These are phyloP conservation scores for Aphidoletes aphidimyza DNA, from an alignment of 2,888 invertebrate species.

Conservation along the genomic window DNA sequence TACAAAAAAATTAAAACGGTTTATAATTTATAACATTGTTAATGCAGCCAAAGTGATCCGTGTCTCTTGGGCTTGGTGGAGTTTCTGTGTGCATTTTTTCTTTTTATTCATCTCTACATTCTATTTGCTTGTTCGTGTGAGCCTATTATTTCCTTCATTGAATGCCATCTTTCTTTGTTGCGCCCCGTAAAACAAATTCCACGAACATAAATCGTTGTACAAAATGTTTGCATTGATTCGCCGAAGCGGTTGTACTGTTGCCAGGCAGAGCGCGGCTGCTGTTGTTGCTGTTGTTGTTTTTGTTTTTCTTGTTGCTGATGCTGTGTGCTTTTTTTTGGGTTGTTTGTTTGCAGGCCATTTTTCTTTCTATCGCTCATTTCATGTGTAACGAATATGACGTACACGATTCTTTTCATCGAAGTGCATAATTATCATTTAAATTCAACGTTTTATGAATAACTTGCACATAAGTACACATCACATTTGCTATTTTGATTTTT, in stretches of 20 bases:
- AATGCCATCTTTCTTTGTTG: constrained; percentile 43
- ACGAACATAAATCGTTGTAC: constrained; percentile 29
- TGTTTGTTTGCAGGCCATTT: constrained; percentile 44
- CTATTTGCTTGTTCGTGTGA: too few relatives aligned
- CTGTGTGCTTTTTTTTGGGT: neutral
- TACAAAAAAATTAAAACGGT: neutral
- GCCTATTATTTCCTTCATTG: constrained; percentile 20
- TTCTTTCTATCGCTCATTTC: constrained; percentile 47
- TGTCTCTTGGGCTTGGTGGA: constrained; percentile 15
- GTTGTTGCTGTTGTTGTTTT: neutral
- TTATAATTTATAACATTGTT: constrained; percentile 52
- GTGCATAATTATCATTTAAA: constrained; percentile 49
- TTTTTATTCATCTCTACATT: neutral
- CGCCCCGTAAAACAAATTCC: constrained; percentile 38
- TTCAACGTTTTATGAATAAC: constrained; percentile 33
- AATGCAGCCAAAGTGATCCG: constrained; percentile 26
- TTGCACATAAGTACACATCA: constrained; percentile 43
- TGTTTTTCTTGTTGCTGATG: neutral
- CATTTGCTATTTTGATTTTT: constrained; percentile 26
- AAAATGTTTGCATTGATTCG: constrained; percentile 14
- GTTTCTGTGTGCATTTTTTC: neutral
- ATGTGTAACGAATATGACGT: constrained; percentile 39
- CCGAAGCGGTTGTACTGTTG: neutral
- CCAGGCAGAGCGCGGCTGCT: too few relatives aligned
- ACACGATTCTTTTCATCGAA: constrained; percentile 28